A percentile compares a stretch with the other conserved stretches of the same genome.
These are phyloP conservation scores for Drosophila peninsularis DNA, from an alignment of 2,888 invertebrate species.

Conservation along the genomic window DNA sequence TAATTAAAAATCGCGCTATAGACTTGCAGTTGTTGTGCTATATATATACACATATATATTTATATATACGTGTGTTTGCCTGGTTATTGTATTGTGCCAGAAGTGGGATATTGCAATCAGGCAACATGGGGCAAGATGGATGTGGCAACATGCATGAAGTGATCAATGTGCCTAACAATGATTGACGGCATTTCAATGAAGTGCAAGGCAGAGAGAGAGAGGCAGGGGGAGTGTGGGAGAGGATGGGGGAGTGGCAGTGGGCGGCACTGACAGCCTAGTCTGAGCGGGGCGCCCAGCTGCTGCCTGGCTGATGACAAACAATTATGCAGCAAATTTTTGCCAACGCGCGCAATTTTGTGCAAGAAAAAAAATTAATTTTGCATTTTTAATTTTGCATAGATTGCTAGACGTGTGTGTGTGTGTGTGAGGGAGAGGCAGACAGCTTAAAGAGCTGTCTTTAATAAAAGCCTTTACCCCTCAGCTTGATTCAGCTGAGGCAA, in stretches of 20 bases:
- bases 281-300: not conserved
- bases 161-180: slow-evolving; percentile 77
- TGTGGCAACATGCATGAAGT: slow-evolving; percentile 60
- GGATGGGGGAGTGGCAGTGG: not conserved
- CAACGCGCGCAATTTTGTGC: slow-evolving; percentile 79
- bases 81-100: slow-evolving; percentile 65
- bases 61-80: slow-evolving; percentile 19
- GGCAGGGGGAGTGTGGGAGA: not conserved
- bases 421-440: not conserved
- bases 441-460: slow-evolving; percentile 61
- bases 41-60: not conserved
- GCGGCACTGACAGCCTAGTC: not conserved
- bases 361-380: slow-evolving; percentile 78
- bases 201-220: not conserved
- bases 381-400: slow-evolving; percentile 74
- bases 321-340: slow-evolving; percentile 83
- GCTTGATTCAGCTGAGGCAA: slow-evolving; percentile 18
- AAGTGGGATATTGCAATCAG: slow-evolving; percentile 70
- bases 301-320: slow-evolving; percentile 72
- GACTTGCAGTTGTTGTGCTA: slow-evolving; percentile 39
- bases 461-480: not conserved
- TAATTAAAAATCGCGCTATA: slow-evolving; percentile 76
- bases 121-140: slow-evolving; percentile 48
- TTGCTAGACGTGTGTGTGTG: not conserved
- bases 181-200: slow-evolving; percentile 75